Conservation (phyloP, 2,797 vertebrate species). For the Carcharodon carcharias region DNA sequence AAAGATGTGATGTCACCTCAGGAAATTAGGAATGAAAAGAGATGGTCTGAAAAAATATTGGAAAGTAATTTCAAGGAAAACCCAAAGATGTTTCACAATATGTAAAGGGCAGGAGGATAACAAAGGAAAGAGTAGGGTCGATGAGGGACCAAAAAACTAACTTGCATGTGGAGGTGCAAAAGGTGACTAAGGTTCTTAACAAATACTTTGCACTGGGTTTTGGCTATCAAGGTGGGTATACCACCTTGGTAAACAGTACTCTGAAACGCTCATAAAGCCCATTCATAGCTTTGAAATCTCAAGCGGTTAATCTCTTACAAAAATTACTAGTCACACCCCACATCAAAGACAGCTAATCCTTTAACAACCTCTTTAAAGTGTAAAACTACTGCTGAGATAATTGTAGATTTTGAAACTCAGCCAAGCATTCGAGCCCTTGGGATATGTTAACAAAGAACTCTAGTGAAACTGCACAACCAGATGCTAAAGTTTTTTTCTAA, state of each 20-base stretch:
- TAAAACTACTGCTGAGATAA: too few species aligned
- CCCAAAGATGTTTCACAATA: neutral
- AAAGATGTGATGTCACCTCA: neutral
- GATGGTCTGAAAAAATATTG: neutral
- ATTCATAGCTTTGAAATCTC: too few species aligned
- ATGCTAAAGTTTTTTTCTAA: too few species aligned
- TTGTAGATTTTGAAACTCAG: too few species aligned
- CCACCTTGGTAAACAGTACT: neutral
- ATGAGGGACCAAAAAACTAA: neutral
- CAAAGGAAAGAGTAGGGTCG: neutral
- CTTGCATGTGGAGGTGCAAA: neutral
- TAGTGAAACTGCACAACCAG: too few species aligned
- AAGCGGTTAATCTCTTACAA: too few species aligned
- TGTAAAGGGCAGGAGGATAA: neutral
- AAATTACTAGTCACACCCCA: too few species aligned
- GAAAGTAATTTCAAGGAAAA: neutral
- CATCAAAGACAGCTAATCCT: too few species aligned
- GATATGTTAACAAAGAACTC: too few species aligned
- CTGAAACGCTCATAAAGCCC: too few species aligned
- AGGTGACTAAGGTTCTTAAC: neutral
- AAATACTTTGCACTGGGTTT: neutral
- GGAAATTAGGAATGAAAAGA: neutral
- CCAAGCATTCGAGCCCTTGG: too few species aligned
- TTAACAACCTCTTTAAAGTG: too few species aligned
- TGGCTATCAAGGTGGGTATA: neutral